Evolutionary conservation across 1,140 invertebrate species (phyloP).

Genomic region (Calephelis nemesis): DNA sequence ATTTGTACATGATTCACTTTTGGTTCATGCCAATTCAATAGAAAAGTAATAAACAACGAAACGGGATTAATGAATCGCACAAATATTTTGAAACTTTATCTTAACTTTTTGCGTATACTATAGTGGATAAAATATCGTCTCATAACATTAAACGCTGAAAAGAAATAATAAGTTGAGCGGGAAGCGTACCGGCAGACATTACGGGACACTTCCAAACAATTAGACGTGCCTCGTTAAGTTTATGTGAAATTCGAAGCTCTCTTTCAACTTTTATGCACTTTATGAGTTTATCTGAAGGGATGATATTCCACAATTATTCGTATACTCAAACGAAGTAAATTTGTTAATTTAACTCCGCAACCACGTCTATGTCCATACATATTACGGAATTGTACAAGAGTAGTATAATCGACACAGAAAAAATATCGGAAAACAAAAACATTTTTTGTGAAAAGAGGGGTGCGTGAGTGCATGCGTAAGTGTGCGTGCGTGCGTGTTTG

Average conservation of each 20-base stretch:
- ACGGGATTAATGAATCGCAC: too few relatives aligned
- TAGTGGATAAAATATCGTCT: conserved; percentile 63
- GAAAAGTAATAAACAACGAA: too few relatives aligned
- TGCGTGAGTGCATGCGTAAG: too few relatives aligned
- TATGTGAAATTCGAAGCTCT: conserved; percentile 42
- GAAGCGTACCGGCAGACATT: conserved; percentile 42
- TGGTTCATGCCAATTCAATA: too few relatives aligned
- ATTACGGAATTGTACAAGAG: too few relatives aligned
- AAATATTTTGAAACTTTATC: conserved; percentile 5
- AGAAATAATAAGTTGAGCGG: conserved; percentile 59
- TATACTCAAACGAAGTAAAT: conserved; percentile 3
- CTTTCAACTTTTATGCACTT: conserved; percentile 48
- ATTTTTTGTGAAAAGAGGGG: too few relatives aligned
- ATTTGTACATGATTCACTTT: too few relatives aligned
- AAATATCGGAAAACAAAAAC: too few relatives aligned
- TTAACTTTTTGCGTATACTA: conserved; percentile 35
- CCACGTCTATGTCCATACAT: too few relatives aligned
- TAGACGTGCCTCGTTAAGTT: conserved; percentile 69
- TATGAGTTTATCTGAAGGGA: conserved; percentile 44
- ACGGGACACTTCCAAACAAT: conserved; percentile 72
- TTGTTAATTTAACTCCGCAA: not conserved
- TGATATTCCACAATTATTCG: conserved; percentile 30
- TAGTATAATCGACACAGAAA: too few relatives aligned
- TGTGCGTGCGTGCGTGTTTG: too few relatives aligned
- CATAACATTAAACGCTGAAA: conserved; percentile 69